Percentiles rank a stretch among this genome's conserved stretches.
These are phyloP conservation scores for Sitophilus oryzae DNA, from an alignment of 1,140 invertebrate genomes.

Conservation along the genomic window DNA sequence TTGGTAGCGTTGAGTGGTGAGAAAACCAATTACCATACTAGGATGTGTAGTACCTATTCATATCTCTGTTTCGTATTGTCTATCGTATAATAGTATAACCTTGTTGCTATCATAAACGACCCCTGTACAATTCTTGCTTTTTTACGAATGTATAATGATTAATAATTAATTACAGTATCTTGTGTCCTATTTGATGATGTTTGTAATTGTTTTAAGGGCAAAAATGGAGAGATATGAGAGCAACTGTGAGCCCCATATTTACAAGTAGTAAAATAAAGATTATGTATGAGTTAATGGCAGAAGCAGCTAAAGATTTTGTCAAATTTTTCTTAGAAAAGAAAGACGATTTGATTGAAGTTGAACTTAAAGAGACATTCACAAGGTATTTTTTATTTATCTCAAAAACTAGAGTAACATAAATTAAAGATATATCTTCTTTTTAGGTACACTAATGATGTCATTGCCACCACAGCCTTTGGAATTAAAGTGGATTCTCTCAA, in stretches of 20 bases:
- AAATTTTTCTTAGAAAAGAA: constrained; percentile 33
- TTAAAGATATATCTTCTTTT: constrained; percentile 11
- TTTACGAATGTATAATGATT: neutral
- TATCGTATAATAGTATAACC: neutral
- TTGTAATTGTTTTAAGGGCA: constrained; percentile 25
- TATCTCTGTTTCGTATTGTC: neutral
- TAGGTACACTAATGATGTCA: constrained; percentile 41
- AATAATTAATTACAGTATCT: neutral
- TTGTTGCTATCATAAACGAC: neutral
- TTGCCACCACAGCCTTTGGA: constrained; percentile 41
- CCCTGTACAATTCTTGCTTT: no score
- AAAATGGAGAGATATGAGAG: constrained; percentile 43
- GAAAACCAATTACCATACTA: no score
- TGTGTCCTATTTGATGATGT: neutral
- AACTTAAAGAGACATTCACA: constrained; percentile 26
- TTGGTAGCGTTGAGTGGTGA: constrained; percentile 18
- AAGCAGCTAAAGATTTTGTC: constrained; percentile 36
- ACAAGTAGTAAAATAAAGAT: constrained; percentile 44
- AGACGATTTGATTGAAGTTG: constrained; percentile 27
- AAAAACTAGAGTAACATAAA: neutral
- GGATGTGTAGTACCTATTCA: no score
- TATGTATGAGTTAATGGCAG: constrained; percentile 38
- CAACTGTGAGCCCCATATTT: constrained; percentile 43
- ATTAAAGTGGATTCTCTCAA: constrained; percentile 40
- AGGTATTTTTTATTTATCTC: constrained; percentile 9